Base-by-base conservation (phyloP, 2,797 vertebrate species). In the Artibeus lituratus region DNA sequence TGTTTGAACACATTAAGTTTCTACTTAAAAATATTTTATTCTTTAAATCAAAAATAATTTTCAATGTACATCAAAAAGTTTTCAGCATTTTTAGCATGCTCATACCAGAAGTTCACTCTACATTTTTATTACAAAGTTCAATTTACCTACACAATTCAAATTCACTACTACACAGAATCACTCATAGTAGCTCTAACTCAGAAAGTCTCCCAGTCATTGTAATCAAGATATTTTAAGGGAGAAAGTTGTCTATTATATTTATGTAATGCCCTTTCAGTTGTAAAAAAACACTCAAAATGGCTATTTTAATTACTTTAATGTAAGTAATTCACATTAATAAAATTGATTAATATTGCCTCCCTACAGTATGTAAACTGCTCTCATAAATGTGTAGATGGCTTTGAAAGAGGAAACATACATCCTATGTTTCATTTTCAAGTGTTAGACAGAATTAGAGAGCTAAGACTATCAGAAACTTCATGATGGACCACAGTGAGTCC, bases 21-120 rank as follows among this genome's bases (percentile, higher is more conserved):
- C 70, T 89, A 86, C 29, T 37, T 94, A 94, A 91, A 93, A 83
- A 96, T 55, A 53, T 16, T 94, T 67, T n/a, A 73, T 32, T 32
- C 24, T 91, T 86, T 94, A 96, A 84, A 84, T 92, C 19, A 94
- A 97, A 95, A 92, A 57, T 83, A 93, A 42, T 89, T 32, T 90
- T 91, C 24, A 86, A 22, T 82, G 29, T 91, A 2, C 18, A 37
- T 94, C 87, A 94, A 70, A 95, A 93, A 59, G 15, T 42, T 82
- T 87, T 91, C 69, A 67, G 57, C 49, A 77, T 72, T 94, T 91
- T 94, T 94, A 94, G 42, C 35, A 21, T 29, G 22, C 72, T 95
- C 21, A 81, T 47, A 81, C 22, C 73, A 89, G 91, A 90, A 67
- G 7, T 57, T 93, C 80, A 77, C 39, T 57, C 47, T 10, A 21